Base-by-base conservation (phyloP, 2,113 vertebrate species). In the Zapornia atra region DNA sequence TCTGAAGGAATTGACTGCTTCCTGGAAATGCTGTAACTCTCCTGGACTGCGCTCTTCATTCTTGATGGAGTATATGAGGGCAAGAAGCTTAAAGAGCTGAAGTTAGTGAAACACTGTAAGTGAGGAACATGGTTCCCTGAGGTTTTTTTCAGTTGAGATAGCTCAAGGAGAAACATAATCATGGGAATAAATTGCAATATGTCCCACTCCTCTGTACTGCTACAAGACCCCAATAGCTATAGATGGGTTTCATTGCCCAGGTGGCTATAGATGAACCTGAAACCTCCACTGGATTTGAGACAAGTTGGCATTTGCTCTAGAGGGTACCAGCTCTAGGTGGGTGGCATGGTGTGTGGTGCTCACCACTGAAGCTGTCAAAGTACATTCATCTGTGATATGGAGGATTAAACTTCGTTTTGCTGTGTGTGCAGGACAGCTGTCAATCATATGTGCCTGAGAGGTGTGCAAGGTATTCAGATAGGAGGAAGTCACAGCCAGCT, bases 401-500 rank as follows among this genome's bases (percentile, higher is more conserved):
- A 50, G 88, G 38, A 46, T 80, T 79, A 66, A 76, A 85, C 50
- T 89, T 60, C 2, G 3, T 59, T 95, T 94, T 82, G 40, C 54
- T 91, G 80, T 81, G 84, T 78, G 12, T 82, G 57, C 66, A 82
- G 77, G 96, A 91, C 92, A 95, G 81, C 92, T 95, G 91, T 93
- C 95, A 91, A 86, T 96, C 92, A 80, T 56, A 76, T 2, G 16
- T 72, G 88, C 81, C 76, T 79, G 91, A 97, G 78, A 84, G n/a
- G 48, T 94, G 44, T 33, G 44, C 61, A 82, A 82, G 73, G 84
- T 91, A 69, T 54, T 82, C 82, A 95, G 87, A 76, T 7, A 82
- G 65, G 40, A 89, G 38, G 36, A 94, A 88, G 38, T 42, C 33
- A 78, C 21, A 93, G 86, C 36, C 77, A 89, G 53, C 65, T 75